Evolutionary conservation across 2,888 invertebrate species (phyloP), one percentile per base, ranked within the genome.

Genomic region (Scaeva pyrastri): DNA sequence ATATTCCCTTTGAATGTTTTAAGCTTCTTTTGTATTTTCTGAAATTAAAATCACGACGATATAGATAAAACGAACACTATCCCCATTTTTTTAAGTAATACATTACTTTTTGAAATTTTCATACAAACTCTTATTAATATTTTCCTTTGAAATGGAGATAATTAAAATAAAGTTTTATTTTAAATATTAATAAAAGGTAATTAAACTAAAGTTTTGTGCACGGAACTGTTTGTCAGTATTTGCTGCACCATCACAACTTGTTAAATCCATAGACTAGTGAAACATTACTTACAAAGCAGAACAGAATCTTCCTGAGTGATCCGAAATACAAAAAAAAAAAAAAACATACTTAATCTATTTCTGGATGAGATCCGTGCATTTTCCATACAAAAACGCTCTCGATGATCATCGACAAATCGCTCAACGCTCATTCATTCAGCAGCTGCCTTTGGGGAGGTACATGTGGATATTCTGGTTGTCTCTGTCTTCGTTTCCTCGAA

Each of bases 261-360:
- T n/a, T 11, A 11, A 31, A 39, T 26, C 8, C 50, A 50, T 14
- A 50, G 14, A 6, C 36, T 11, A n/a, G 43, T 10, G 26, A 55
- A 26, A 23, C 21, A 45, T 64, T 21, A 21, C 1, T 36, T 19
- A 36, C 11, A 31, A 14, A 36, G 36, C 10, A 12, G 36, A 66
- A 36, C 31, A 43, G n/a, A n/a, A n/a, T 64, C 45, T 45, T 66
- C 31, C 31, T 48, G 50, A 82, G 50, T 52, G 26, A 31, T 31
- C 5, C 31, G 8, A 58, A 76, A 58, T 21, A 76, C 76, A 62
- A 76, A 45, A 66, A 50, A 36, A 76, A 71, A 75, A 55, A 50
- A 43, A 43, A n/a, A n/a, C n/a, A n/a, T n/a, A n/a, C n/a, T n/a
- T 60, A 45, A 62, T 86, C 86, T 86, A 86, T 86, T 86, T 86